Evolutionary conservation across 2,113 vertebrate species (phyloP).

Genomic region (Microcebus tavaratra): DNA sequence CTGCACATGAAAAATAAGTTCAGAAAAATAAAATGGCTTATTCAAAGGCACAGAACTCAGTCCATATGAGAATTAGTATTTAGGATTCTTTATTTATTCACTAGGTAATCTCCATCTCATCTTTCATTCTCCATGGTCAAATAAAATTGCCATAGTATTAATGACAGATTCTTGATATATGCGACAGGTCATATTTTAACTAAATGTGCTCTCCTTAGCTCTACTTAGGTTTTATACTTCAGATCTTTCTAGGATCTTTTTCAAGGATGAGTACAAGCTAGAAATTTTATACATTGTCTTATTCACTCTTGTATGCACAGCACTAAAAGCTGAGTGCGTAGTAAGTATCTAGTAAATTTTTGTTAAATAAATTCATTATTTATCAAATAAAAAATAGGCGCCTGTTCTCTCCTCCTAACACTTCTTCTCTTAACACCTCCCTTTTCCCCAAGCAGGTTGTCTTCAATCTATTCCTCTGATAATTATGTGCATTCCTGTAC

Average conservation of each 20-base stretch:
- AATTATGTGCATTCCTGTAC: background rate
- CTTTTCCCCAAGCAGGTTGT: background rate
- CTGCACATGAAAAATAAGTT: constrained; percentile 58
- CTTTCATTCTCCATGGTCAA: background rate
- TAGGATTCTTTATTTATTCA: constrained; percentile 14
- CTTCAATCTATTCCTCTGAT: background rate
- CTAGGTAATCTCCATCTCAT: background rate
- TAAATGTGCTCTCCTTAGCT: background rate
- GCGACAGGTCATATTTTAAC: background rate
- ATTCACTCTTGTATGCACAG: background rate
- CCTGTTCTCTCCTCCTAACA: background rate
- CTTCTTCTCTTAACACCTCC: background rate
- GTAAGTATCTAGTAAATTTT: background rate
- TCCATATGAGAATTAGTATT: constrained; percentile 4
- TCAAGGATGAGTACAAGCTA: background rate
- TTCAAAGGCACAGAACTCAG: constrained; percentile 31
- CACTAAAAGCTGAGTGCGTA: background rate
- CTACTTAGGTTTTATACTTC: background rate
- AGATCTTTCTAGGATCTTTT: background rate
- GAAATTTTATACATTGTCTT: background rate
- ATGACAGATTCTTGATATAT: background rate
- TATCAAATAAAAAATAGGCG: background rate
- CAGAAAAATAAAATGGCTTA: constrained; percentile 51
- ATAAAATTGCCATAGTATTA: background rate
- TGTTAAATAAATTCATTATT: background rate